Evolutionary conservation across 2,113 vertebrate genomes (phyloP).

Genomic region (Rattus norvegicus): DNA sequence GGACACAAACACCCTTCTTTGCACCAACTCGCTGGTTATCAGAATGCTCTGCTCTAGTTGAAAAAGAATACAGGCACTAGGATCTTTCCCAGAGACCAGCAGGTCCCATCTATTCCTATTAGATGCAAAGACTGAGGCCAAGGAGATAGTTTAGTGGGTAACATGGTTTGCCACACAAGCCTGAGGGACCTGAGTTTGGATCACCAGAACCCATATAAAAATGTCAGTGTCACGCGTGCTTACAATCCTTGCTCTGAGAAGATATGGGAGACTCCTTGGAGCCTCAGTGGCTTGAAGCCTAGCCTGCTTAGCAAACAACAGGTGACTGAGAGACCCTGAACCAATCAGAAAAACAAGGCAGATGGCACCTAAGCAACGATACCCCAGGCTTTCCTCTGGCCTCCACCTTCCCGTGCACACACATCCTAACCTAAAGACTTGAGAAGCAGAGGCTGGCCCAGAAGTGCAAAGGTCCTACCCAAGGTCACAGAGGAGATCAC

Average conservation of each 20-base stretch:
- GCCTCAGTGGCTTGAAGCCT: neutral
- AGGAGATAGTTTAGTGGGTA: neutral
- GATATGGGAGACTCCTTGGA: neutral
- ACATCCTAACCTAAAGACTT: neutral
- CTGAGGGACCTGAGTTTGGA: neutral
- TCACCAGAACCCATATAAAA: neutral
- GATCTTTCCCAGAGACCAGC: neutral
- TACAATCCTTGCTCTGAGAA: neutral
- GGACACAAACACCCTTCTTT: neutral
- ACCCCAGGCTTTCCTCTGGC: neutral
- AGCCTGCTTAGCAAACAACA: neutral
- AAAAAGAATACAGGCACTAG: neutral
- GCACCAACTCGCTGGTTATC: neutral
- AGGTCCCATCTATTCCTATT: neutral
- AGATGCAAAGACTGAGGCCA: neutral
- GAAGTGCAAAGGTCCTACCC: neutral
- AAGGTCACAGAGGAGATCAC: neutral
- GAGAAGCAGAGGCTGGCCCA: neutral
- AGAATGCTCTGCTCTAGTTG: neutral
- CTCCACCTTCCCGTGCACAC: neutral
- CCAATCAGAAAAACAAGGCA: neutral
- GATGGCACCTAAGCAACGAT: neutral
- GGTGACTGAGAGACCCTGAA: neutral
- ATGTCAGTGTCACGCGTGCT: no score
- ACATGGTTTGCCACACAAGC: neutral